Conservation (phyloP, 2,888 invertebrate genomes). For the Resseliella maxima region DNA sequence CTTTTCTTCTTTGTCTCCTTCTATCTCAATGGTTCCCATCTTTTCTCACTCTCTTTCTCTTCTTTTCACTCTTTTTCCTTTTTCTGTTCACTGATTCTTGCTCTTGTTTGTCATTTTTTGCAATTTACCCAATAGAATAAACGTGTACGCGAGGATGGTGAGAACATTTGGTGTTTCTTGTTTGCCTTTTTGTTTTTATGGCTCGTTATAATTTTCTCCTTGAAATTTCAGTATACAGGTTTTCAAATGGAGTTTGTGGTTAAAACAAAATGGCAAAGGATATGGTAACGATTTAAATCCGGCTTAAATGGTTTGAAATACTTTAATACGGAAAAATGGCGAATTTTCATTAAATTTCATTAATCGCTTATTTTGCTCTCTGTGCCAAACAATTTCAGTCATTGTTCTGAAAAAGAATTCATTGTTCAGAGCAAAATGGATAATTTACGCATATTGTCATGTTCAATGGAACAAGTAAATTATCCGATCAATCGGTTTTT, state of each 20-base stretch:
- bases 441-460: too few species aligned
- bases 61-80: neutral
- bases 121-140: slow-evolving; percentile 48
- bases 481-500: too few species aligned
- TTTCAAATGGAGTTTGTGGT: neutral
- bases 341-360: neutral
- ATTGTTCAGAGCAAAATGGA: too few species aligned
- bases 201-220: slow-evolving; percentile 2
- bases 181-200: neutral
- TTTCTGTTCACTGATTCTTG: too few species aligned
- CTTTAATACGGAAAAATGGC: slow-evolving; percentile 49
- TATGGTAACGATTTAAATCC: neutral
- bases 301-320: slow-evolving; percentile 27
- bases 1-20: neutral
- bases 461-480: too few species aligned
- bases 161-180: neutral
- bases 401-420: too few species aligned
- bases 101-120: neutral
- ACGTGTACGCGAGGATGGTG: slow-evolving; percentile 1
- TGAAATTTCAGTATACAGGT: neutral
- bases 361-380: neutral
- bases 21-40: neutral
- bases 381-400: too few species aligned
- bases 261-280: neutral
- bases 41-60: neutral